Evolutionary conservation across 1,140 invertebrate species (phyloP), one percentile per base, ranked within the genome.

Genomic region (Bombus pascuorum): DNA sequence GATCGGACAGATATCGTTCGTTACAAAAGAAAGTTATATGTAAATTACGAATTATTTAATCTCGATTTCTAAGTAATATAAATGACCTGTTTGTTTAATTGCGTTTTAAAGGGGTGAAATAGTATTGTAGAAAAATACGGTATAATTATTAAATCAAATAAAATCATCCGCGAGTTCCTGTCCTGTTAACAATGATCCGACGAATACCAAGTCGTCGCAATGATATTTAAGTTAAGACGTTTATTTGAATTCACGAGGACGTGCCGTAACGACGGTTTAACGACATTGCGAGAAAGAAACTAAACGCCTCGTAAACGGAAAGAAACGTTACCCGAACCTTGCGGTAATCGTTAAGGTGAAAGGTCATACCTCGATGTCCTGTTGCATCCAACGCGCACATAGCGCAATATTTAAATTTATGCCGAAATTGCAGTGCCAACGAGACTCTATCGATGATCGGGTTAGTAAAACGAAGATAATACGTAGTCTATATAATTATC

Each of bases 291-390:
- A 59, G 75, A 66, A n/a, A 39, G 13, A 37, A 68, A 25, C 3
- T 39, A 32, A 28, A 15, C 10, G 2, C 6, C 22, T 62, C 0
- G 9, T 34, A 25, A 53, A 39, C 8, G 39, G 15, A n/a, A 75
- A 32, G 44, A 77, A 77, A 83, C 59, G 68, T 76, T 83, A 70
- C 47, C 57, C 77, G 62, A 83, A 83, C 74, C 70, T 42, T 77
- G 76, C 65, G 47, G 47, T 44, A 70, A 42, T 70, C 74, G 65
- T 47, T 68, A 70, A 77, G 34, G 81, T 70, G 47, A 83, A 83
- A 83, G 81, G 65, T 83, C 9, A 25, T 44, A 12, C 22, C 32
- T 53, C 42, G n/a, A 62, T 57, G 15, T 57, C 59, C 73, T 42
- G 42, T 65, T 57, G 37, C 44, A 5, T 42, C n/a, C 13, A 57